Base-by-base conservation (phyloP, 2,888 invertebrate species). In the Chloroclystis v-ata region DNA sequence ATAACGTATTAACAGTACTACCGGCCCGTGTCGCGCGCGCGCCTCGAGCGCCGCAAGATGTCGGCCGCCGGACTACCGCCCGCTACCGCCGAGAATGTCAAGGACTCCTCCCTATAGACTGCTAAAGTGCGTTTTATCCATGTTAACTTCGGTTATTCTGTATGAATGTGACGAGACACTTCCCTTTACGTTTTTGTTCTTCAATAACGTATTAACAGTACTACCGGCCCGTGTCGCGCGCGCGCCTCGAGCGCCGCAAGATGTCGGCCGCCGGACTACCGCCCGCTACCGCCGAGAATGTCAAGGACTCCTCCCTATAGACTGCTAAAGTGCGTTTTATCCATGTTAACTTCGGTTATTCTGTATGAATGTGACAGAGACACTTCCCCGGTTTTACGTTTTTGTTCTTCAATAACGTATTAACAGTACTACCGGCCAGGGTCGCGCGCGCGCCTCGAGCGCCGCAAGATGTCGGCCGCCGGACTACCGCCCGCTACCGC, bases 201-300 rank as follows among this genome's bases (percentile, higher is more conserved):
- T n/a, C n/a, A n/a, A n/a, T n/a, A n/a, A n/a, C n/a, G n/a, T n/a
- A n/a, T n/a, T n/a, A n/a, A 86, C 86, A 87, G 82, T 87, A 74
- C 73, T 82, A 87, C 73, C 82, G 86, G 77, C 86, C 86, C 29
- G 78, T 86, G n/a, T n/a, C n/a, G n/a, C n/a, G n/a, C n/a, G n/a
- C n/a, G n/a, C n/a, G n/a, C n/a, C n/a, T n/a, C n/a, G n/a, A n/a
- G n/a, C n/a, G n/a, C n/a, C n/a, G n/a, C n/a, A n/a, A n/a, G n/a
- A n/a, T n/a, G n/a, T n/a, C n/a, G n/a, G n/a, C n/a, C n/a, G n/a
- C n/a, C n/a, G n/a, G n/a, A n/a, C n/a, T n/a, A n/a, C n/a, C n/a
- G n/a, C n/a, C n/a, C n/a, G n/a, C n/a, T 37, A 54, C 55, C 42
- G 43, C 47, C 25, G 65, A 69, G 14, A 61, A 67, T 25, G 55